Evolutionary conservation across 2,888 invertebrate species (phyloP).

Genomic region (Lepidocyrtinus sp.): DNA sequence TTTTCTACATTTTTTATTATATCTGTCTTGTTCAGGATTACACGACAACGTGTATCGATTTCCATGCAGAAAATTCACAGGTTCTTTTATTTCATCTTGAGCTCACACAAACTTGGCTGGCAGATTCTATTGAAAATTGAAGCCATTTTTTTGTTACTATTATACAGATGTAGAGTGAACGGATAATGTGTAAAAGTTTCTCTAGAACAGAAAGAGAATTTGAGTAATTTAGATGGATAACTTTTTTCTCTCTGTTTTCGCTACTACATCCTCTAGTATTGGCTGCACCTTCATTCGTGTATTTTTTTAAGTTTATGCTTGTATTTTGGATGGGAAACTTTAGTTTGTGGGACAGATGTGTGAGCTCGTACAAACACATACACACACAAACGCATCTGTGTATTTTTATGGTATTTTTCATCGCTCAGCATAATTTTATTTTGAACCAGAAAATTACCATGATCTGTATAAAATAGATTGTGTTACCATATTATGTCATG

Average conservation of each 20-base stretch:
- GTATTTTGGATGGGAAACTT: constrained; percentile 29
- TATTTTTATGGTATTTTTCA: constrained; percentile 12
- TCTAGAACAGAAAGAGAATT: too few relatives aligned
- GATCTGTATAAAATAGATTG: constrained; percentile 21
- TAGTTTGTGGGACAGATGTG: constrained; percentile 60
- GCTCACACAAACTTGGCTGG: neutral
- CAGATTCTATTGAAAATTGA: constrained; percentile 6
- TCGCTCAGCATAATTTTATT: constrained; percentile 9
- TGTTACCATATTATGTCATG: constrained; percentile 3
- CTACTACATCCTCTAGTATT: neutral
- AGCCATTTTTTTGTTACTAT: constrained; percentile 1
- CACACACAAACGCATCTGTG: constrained; percentile 34
- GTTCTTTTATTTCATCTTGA: constrained; percentile 53
- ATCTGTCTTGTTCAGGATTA: constrained; percentile 54
- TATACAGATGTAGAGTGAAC: constrained; percentile 16
- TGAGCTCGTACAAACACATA: constrained; percentile 11
- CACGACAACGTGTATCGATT: constrained; percentile 58
- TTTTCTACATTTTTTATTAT: constrained; percentile 32
- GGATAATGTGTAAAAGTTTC: constrained; percentile 9
- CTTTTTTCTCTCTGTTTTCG: neutral
- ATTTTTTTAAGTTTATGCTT: constrained; percentile 4
- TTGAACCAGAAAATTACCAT: constrained; percentile 4
- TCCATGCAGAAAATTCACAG: constrained; percentile 59
- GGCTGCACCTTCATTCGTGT: constrained; percentile 27
- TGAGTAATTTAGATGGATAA: neutral